Evolutionary conservation across 2,888 invertebrate genomes (phyloP).

Genomic region (Tanytarsus gracilentus): DNA sequence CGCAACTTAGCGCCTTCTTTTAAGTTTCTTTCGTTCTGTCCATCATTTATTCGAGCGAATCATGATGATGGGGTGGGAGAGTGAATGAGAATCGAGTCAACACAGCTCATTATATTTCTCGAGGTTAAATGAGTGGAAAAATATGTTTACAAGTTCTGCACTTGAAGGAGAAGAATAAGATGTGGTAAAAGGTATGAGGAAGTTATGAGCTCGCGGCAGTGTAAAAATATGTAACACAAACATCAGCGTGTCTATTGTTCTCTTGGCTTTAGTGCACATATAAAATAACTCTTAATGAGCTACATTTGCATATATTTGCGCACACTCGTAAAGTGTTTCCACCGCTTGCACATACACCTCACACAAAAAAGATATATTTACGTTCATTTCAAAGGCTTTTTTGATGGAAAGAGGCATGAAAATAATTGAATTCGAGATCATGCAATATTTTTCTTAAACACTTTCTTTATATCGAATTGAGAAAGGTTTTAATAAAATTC

Average conservation of each 20-base stretch:
- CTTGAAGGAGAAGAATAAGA: too few relatives aligned
- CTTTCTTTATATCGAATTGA: too few relatives aligned
- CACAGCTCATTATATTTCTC: background rate
- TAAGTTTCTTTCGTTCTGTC: too few relatives aligned
- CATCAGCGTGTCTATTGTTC: slow-evolving; percentile 14
- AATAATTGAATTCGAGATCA: too few relatives aligned
- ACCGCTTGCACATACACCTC: too few relatives aligned
- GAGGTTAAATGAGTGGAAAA: slow-evolving; percentile 22
- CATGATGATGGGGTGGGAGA: background rate
- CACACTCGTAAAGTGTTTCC: background rate
- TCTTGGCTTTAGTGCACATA: background rate
- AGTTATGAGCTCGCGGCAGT: background rate
- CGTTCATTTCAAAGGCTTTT: too few relatives aligned
- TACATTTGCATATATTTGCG: slow-evolving; percentile 24
- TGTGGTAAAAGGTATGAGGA: slow-evolving; percentile 9
- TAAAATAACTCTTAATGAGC: slow-evolving; percentile 22
- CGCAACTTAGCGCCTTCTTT: too few relatives aligned
- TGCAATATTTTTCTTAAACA: too few relatives aligned
- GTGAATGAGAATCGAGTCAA: background rate
- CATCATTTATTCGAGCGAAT: too few relatives aligned
- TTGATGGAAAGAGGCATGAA: too few relatives aligned
- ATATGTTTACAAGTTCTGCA: background rate
- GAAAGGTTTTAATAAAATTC: too few relatives aligned
- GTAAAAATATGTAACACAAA: slow-evolving; percentile 14
- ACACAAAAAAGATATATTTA: too few relatives aligned